Base-by-base conservation (phyloP, 2,888 invertebrate species). In the Drosophila greeni region DNA sequence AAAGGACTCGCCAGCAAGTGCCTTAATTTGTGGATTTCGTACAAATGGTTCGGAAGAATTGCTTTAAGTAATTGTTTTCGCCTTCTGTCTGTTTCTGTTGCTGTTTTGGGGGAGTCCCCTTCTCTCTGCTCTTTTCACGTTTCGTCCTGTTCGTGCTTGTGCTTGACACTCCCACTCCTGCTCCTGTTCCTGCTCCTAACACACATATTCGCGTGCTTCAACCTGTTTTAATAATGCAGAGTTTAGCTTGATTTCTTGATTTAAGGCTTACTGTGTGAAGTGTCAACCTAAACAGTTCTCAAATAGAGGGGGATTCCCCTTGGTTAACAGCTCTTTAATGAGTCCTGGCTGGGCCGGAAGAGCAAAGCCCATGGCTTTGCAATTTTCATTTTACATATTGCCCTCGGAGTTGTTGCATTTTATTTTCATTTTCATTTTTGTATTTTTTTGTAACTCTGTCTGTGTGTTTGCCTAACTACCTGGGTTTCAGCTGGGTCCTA, bases 21-120 rank as follows among this genome's bases (percentile, higher is more conserved):
- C 82, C 84, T 85, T 83, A 85, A 87, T 87, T 87, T 83, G 75
- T 75, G 82, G 74, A 83, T 84, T 86, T 82, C 67, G 70, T 72
- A 74, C 76, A 86, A 86, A 86, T 85, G 85, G 85, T 65, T 82
- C 75, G 82, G 76, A 86, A 85, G 76, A 80, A 84, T 79, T 76
- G 77, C 84, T 74, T 80, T 69, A 74, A 71, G 77, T 82, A 80
- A 84, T 84, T 77, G 85, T 82, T 84, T 84, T 84, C 61, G 61
- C 64, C 78, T 65, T 51, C 67, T 60, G 52, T 48, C 48, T 31
- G 45, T 16, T 26, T 8, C 54, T 26, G 26, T 42, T n/a, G 4
- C 18, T 20, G 20, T 12, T 14, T 8, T 55, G 39, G 61, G 20
- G 29, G 51, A 66, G 48, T 70, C 58, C 68, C 62, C 62, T 66